Conservation (phyloP, 37 sponge, comb jelly and placozoan species). For the Hormiphora californensis region DNA sequence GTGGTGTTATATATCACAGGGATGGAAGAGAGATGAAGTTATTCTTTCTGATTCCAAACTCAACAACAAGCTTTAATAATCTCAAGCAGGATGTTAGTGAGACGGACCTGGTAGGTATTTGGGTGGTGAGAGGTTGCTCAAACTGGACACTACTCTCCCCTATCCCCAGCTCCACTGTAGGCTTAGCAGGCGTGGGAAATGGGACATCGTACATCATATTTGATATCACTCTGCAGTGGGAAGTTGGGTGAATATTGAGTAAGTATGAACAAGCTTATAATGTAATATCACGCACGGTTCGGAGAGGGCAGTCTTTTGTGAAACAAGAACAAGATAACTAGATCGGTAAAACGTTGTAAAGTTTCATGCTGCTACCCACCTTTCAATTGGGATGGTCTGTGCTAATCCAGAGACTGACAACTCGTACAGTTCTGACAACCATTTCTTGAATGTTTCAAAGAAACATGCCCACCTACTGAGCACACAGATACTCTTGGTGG, state of each 20-base stretch:
- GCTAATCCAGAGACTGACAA: constrained; percentile 43
- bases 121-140: constrained; percentile 51
- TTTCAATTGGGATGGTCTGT: constrained; percentile 22
- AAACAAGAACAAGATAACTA: no score
- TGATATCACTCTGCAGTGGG: constrained; percentile 22
- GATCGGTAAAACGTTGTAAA: no score
- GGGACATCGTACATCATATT: constrained; percentile 52
- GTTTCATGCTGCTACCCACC: no score
- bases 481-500: constrained; percentile 33
- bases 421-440: constrained; percentile 38
- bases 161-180: background rate
- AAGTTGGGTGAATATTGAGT: background rate
- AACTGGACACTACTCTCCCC: background rate
- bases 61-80: no score
- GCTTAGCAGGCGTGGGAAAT: background rate
- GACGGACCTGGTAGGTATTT: constrained; percentile 27
- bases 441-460: constrained; percentile 42
- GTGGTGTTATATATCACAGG: background rate
- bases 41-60: no score
- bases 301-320: no score
- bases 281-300: no score
- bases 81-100: background rate
- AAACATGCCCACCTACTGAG: constrained; percentile 25
- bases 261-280: background rate
- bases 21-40: no score